Base-by-base conservation (phyloP, 2,888 invertebrate genomes). In the Heliconius hortense region DNA sequence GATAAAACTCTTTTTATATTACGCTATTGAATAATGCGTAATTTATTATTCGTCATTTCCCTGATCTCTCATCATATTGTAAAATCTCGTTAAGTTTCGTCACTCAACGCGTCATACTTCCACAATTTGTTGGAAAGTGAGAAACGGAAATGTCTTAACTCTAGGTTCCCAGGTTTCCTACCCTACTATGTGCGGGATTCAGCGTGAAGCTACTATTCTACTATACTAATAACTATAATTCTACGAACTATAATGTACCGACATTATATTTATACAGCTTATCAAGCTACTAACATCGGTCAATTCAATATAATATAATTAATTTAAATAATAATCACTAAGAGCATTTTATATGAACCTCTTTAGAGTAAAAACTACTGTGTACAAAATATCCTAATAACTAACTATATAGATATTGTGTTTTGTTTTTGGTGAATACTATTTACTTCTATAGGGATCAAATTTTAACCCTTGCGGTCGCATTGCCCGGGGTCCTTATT, bases 401-500 rank as follows among this genome's bases (percentile, higher is more conserved):
- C 4, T 28, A 64, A 53, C 31, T 24, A 66, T 53, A 66, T 26
- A 8, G 2, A 2, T 39, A 18, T 48, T 48, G 48, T 11, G 11
- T 56, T 66, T n/a, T 56, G 56, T 71, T 71, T 71, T 71, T 43
- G 71, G 62, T 71, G 71, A 71, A 71, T 28, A 43, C 39, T 62
- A 71, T 71, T 71, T 71, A 71, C 60, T 62, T 71, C 26, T 35
- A 71, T 10, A 60, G 71, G 60, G 71, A 71, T 71, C 71, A 71
- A 71, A 71, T 71, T 26, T 71, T 71, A 71, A 71, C 71, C 71
- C 71, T 71, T 71, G 71, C 71, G 71, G 71, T 62, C 62, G 59
- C 70, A 39, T 43, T n/a, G 59, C 71, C 71, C 71, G 71, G 39
- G 71, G 71, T 71, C 31, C 53, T 69, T 71, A 71, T 71, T 71